A percentile compares a stretch with the other conserved stretches of the same genome.
These are phyloP conservation scores for Myathropa florea DNA, from an alignment of 2,888 invertebrate species.

Conservation along the genomic window DNA sequence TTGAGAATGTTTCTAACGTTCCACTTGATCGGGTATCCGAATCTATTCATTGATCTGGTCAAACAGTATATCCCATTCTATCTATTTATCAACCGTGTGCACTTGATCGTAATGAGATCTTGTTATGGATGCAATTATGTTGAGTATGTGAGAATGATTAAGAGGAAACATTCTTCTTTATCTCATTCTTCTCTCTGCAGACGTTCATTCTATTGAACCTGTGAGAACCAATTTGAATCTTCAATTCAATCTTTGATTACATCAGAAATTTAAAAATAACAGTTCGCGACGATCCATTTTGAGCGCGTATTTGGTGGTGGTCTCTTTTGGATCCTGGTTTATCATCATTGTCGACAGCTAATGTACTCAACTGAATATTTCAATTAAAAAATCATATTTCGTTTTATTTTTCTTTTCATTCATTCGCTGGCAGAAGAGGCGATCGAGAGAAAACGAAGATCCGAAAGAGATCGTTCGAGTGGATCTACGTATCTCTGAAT, in stretches of 20 bases:
- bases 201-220: neutral
- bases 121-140: conserved; percentile 65
- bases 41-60: conserved; percentile 36
- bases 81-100: conserved; percentile 15
- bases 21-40: conserved; percentile 52
- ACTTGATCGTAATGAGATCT: conserved; percentile 69
- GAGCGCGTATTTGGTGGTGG: conserved; percentile 36
- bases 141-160: conserved; percentile 63
- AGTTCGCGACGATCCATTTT: conserved; percentile 23
- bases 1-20: conserved; percentile 65
- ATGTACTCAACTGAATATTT: conserved; percentile 48
- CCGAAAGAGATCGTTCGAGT: conserved; percentile 26
- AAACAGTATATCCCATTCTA: no score
- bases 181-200: neutral
- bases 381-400: conserved; percentile 27
- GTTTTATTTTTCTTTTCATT: conserved; percentile 11
- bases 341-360: conserved; percentile 1
- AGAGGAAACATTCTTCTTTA: conserved; percentile 11
- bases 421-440: conserved; percentile 3
- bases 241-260: conserved; percentile 29
- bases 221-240: conserved; percentile 57
- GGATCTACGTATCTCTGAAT: conserved; percentile 25
- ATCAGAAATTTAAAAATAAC: conserved; percentile 62
- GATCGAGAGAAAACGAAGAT: conserved; percentile 8
- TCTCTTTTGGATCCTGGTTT: conserved; percentile 35